These are phyloP conservation scores for Agrenia bidenticulata DNA, from an alignment of 2,888 invertebrate species.

Conservation along the genomic window DNA sequence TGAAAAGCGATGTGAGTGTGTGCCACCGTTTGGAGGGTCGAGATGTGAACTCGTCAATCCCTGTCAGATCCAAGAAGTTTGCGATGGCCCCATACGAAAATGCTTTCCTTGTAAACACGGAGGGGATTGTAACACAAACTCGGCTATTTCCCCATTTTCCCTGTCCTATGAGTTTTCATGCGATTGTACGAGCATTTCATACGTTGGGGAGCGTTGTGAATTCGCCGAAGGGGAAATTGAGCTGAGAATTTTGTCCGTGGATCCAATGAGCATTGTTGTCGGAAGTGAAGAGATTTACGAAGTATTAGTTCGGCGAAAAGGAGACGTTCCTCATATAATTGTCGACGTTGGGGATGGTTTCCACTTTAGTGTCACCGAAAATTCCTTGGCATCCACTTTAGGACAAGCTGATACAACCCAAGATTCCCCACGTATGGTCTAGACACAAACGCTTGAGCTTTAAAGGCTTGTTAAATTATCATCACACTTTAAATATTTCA, in stretches of 20 bases:
- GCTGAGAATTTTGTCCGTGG: slow-evolving; percentile 1
- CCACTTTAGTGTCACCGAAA: background rate
- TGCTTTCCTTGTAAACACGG: slow-evolving; percentile 17
- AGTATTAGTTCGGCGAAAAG: slow-evolving; percentile 6
- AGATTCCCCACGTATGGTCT: too few relatives aligned
- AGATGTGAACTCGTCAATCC: background rate
- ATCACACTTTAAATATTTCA: too few relatives aligned
- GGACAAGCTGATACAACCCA: too few relatives aligned
- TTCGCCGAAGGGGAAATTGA: background rate
- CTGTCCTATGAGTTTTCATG: background rate
- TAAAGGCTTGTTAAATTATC: too few relatives aligned
- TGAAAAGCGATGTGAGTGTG: background rate
- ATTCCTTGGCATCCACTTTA: too few relatives aligned
- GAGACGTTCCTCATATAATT: slow-evolving; percentile 1
- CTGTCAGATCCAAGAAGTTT: background rate
- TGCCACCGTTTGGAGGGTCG: background rate
- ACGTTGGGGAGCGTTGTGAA: slow-evolving; percentile 13
- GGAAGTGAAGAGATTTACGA: slow-evolving; percentile 14
- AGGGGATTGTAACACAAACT: slow-evolving; percentile 2
- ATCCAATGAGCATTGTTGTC: background rate
- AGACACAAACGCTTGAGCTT: too few relatives aligned
- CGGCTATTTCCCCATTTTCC: background rate
- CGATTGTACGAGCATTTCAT: background rate
- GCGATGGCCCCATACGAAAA: background rate
- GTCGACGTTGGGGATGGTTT: slow-evolving; percentile 14